These are phyloP conservation scores for Chondrilla cf. caribensis DNA, from an alignment of 37 sponge, comb jelly and placozoan genomes.

Conservation along the genomic window DNA sequence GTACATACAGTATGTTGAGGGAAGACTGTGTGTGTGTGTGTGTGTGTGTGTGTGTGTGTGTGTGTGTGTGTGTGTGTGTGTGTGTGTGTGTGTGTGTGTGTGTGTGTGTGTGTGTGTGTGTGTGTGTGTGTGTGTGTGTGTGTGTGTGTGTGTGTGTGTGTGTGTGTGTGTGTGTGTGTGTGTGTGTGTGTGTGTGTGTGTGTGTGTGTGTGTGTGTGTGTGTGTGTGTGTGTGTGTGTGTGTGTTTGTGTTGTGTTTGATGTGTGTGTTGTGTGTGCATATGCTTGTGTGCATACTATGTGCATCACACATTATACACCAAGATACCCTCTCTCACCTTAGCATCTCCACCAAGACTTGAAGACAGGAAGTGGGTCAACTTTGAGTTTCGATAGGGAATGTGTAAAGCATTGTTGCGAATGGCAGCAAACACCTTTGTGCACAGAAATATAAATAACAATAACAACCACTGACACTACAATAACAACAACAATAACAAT, in stretches of 20 bases:
- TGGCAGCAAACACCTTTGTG: slow-evolving; percentile 63
- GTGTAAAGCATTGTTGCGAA: slow-evolving; percentile 65
- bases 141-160: background rate
- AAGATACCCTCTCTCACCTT: slow-evolving; percentile 71
- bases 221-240: too few species aligned
- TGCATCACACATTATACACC: background rate
- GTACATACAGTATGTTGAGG: background rate
- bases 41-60: slow-evolving; percentile 12
- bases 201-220: background rate
- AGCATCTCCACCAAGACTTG: slow-evolving; percentile 81
- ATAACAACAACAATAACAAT: too few species aligned
- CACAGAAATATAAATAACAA: background rate
- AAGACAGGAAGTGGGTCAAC: slow-evolving; percentile 69
- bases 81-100: slow-evolving; percentile 5
- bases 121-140: too few species aligned
- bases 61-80: slow-evolving; percentile 40
- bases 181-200: background rate
- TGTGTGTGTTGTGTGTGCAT: too few species aligned
- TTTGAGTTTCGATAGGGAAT: slow-evolving; percentile 86
- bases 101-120: too few species aligned
- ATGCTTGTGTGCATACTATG: background rate
- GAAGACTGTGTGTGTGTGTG: background rate
- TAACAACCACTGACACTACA: background rate
- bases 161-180: slow-evolving; percentile 22
- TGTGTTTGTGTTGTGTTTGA: too few species aligned